Evolutionary conservation across 2,888 invertebrate species (phyloP).

Genomic region (Dorcus parallelipipedus): DNA sequence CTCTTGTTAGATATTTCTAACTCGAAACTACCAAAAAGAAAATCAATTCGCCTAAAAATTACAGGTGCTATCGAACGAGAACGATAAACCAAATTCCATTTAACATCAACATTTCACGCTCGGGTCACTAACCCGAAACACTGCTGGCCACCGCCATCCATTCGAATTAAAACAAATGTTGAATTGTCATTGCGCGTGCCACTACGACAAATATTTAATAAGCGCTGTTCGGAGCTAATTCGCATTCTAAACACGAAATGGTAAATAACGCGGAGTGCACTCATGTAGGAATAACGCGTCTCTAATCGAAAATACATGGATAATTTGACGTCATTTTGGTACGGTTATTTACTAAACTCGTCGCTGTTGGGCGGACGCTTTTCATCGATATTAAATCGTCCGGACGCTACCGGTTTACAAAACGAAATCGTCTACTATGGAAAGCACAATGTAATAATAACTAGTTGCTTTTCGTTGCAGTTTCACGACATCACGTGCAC

Average conservation of each 20-base stretch:
- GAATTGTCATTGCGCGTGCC: slow-evolving; percentile 7
- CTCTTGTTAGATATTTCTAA: too few species aligned
- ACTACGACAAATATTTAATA: slow-evolving; percentile 23
- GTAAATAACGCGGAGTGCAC: slow-evolving; percentile 20
- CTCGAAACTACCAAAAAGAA: too few species aligned
- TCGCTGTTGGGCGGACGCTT: background rate
- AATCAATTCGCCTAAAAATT: too few species aligned
- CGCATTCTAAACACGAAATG: slow-evolving; percentile 22
- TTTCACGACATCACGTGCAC: too few species aligned
- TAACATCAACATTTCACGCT: too few species aligned
- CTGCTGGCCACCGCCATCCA: background rate
- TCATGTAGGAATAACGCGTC: slow-evolving; percentile 13
- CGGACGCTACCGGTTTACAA: background rate
- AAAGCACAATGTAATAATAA: too few species aligned
- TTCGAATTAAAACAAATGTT: slow-evolving; percentile 9
- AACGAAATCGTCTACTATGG: background rate
- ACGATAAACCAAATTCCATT: too few species aligned
- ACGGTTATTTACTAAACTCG: slow-evolving; percentile 1
- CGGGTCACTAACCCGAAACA: too few species aligned
- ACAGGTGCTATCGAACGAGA: too few species aligned
- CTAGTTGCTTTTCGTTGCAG: too few species aligned
- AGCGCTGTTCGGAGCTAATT: slow-evolving; percentile 21
- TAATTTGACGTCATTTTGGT: slow-evolving; percentile 11
- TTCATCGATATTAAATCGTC: background rate
- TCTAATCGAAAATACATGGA: slow-evolving; percentile 19